These are phyloP conservation scores for Agapornis roseicollis DNA, from an alignment of 2,113 vertebrate genomes.

Conservation along the genomic window DNA sequence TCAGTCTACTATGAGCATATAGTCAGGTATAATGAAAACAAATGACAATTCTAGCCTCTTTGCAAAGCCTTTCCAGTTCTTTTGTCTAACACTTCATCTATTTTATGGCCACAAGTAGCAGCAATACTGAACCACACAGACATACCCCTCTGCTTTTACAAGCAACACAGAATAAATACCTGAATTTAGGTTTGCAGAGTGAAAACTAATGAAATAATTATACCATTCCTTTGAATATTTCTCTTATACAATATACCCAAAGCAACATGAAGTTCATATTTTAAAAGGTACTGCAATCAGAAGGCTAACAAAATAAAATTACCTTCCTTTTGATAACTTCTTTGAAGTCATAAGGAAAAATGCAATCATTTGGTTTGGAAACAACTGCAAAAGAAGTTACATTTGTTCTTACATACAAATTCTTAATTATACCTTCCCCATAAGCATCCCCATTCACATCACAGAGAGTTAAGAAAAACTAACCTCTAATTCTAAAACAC, in stretches of 20 bases:
- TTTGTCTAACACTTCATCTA: neutral
- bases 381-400: slow-evolving; percentile 78
- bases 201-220: neutral
- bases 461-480: neutral
- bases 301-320: slow-evolving; percentile 28
- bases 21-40: neutral
- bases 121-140: neutral
- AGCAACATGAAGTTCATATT: neutral
- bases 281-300: neutral
- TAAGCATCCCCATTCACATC: neutral
- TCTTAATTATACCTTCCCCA: neutral
- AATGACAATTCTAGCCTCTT: neutral
- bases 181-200: neutral
- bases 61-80: neutral
- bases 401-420: neutral
- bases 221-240: neutral
- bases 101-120: neutral
- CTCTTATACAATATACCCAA: neutral
- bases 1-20: neutral
- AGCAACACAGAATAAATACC: neutral
- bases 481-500: neutral
- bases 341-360: slow-evolving; percentile 93
- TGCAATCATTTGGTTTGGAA: slow-evolving; percentile 91
- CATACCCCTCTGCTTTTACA: neutral
- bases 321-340: slow-evolving; percentile 88